A percentile compares a stretch with the other conserved stretches of the same genome.
phyloP scores from a whole-genome alignment of 2,113 vertebrate genomes.

The Neolamprologus sp. region DNA sequence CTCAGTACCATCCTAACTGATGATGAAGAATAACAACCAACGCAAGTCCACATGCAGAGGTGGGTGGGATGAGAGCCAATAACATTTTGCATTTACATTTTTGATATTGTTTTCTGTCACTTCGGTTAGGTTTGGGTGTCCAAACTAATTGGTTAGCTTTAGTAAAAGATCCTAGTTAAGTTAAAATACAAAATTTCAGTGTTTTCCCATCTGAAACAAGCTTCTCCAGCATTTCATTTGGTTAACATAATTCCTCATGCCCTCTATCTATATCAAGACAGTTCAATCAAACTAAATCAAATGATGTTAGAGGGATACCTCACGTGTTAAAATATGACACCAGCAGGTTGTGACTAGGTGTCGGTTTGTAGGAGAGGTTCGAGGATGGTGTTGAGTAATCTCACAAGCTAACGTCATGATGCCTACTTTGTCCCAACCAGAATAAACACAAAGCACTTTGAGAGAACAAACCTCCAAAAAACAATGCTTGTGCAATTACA shows the following conservation, averaged over 20 bases:
- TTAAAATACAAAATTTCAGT: not conserved
- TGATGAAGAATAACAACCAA: not conserved
- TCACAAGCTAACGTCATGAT: not conserved
- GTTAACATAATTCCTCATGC: not conserved
- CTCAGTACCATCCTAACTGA: not conserved
- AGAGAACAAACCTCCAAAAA: not conserved
- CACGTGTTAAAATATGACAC: fast-evolving
- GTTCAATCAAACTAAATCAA: not conserved
- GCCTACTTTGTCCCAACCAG: not conserved
- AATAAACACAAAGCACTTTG: not conserved
- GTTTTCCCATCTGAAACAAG: not conserved
- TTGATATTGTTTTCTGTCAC: not conserved
- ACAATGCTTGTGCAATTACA: not conserved
- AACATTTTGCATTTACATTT: not conserved
- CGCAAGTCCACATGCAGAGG: not conserved
- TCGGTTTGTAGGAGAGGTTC: not conserved
- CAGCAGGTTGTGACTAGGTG: not conserved
- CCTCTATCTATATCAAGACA: not conserved
- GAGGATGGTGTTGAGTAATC: not conserved
- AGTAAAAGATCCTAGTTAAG: not conserved
- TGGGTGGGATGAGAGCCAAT: not conserved
- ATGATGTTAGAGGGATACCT: not conserved
- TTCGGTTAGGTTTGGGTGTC: not conserved
- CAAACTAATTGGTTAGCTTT: not conserved
- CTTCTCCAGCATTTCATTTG: not conserved